A percentile compares a stretch with the other conserved stretches of the same genome.
These are phyloP conservation scores for Arothron firmamentum DNA, from an alignment of 2,113 vertebrate species.

Conservation along the genomic window DNA sequence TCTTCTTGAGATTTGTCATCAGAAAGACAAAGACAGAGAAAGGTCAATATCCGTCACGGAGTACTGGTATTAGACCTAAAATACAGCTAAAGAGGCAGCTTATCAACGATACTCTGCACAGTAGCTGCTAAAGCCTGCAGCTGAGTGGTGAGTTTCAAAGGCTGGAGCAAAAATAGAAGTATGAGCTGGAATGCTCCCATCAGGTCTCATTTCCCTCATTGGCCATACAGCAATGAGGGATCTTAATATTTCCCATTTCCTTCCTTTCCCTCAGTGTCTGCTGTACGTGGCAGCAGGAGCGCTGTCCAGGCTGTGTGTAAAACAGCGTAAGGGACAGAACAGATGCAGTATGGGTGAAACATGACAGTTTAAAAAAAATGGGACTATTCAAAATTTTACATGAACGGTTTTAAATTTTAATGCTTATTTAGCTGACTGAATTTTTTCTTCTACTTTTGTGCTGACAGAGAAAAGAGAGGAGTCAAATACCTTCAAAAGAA, in stretches of 20 bases:
- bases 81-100: background rate
- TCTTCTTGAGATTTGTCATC: background rate
- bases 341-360: background rate
- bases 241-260: slow-evolving; percentile 66
- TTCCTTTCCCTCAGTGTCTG: slow-evolving; percentile 25
- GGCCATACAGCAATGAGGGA: slow-evolving; percentile 44
- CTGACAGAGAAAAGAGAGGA: too few relatives aligned
- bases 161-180: slow-evolving; percentile 42
- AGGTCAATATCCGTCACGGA: background rate
- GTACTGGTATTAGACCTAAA: too few relatives aligned
- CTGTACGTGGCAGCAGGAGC: slow-evolving; percentile 28
- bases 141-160: slow-evolving; percentile 23
- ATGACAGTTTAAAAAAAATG: background rate
- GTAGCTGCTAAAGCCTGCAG: background rate
- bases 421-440: too few relatives aligned
- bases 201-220: slow-evolving; percentile 43
- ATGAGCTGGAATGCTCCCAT: slow-evolving; percentile 33
- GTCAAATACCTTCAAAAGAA: too few relatives aligned
- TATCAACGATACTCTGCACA: background rate
- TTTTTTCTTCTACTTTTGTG: too few relatives aligned
- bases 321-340: slow-evolving; percentile 5
- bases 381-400: too few relatives aligned
- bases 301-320: slow-evolving; percentile 29
- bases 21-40: background rate
- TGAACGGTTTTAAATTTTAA: too few relatives aligned